phyloP scores from a whole-genome alignment of 1,140 invertebrate genomes.

The Drosophila lacteicornis region DNA sequence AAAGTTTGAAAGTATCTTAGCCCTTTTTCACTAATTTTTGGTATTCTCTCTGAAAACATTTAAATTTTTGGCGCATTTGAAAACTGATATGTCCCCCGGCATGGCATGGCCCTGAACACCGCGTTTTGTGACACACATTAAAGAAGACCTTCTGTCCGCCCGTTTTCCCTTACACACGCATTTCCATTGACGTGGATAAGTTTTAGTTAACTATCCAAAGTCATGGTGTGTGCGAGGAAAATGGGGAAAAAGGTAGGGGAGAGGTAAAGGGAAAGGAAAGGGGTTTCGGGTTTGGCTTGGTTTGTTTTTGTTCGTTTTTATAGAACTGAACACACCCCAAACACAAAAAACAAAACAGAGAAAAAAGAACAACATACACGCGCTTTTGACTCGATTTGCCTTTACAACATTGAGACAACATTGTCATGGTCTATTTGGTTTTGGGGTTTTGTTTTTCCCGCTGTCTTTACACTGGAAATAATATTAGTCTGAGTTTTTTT shows the following conservation, averaged over 20 bases:
- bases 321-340: conserved; percentile 48
- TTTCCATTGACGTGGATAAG: conserved; percentile 52
- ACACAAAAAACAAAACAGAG: conserved; percentile 7
- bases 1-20: too few species aligned
- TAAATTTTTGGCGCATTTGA: conserved; percentile 62
- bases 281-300: conserved; percentile 15
- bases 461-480: conserved; percentile 11
- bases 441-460: conserved; percentile 60
- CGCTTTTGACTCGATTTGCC: conserved; percentile 37
- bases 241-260: not conserved
- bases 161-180: conserved; percentile 27
- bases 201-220: conserved; percentile 62
- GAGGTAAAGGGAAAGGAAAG: not conserved
- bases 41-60: conserved; percentile 31
- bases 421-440: conserved; percentile 79
- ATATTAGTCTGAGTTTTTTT: not conserved
- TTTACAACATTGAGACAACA: conserved; percentile 52
- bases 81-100: conserved; percentile 51
- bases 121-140: conserved; percentile 42
- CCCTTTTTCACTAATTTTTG: too few species aligned
- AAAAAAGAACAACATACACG: conserved; percentile 19
- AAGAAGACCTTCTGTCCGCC: conserved; percentile 21
- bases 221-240: conserved; percentile 24
- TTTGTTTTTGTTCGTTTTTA: conserved; percentile 19
- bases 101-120: conserved; percentile 7